These are phyloP conservation scores for Megalopta genalis DNA, from an alignment of 1,140 invertebrate species.

Conservation along the genomic window DNA sequence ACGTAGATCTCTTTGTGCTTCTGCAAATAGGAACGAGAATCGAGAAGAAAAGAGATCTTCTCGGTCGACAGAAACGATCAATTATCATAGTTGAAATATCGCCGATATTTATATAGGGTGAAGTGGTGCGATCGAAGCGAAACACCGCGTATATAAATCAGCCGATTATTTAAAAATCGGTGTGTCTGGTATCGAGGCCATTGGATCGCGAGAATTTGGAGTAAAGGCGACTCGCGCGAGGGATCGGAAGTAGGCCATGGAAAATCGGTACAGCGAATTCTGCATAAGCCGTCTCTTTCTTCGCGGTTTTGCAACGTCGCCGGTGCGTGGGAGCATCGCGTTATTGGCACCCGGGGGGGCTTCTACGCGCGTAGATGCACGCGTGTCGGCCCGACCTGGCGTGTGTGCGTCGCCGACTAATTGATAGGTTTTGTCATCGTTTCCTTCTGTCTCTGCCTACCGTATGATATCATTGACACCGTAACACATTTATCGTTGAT, in stretches of 20 bases:
- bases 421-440: conserved; percentile 49
- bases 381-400: neutral
- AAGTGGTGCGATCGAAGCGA: too few species aligned
- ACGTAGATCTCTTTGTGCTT: too few species aligned
- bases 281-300: neutral
- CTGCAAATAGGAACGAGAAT: too few species aligned
- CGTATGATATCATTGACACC: conserved; percentile 46
- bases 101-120: too few species aligned
- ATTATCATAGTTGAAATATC: too few species aligned
- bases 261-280: neutral
- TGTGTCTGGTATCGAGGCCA: too few species aligned
- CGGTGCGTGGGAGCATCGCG: conserved; percentile 26
- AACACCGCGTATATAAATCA: too few species aligned
- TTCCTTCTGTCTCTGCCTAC: conserved; percentile 47
- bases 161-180: too few species aligned
- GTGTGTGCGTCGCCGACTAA: conserved; percentile 30
- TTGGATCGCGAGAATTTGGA: neutral
- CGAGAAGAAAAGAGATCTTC: too few species aligned
- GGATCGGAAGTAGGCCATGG: conserved; percentile 11
- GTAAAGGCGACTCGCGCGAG: neutral
- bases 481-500: conserved; percentile 44
- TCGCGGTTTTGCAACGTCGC: conserved; percentile 5
- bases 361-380: neutral
- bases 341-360: neutral
- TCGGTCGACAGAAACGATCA: too few species aligned